phyloP scores from a whole-genome alignment of 2,888 invertebrate genomes.

The Pinctada fucata region DNA sequence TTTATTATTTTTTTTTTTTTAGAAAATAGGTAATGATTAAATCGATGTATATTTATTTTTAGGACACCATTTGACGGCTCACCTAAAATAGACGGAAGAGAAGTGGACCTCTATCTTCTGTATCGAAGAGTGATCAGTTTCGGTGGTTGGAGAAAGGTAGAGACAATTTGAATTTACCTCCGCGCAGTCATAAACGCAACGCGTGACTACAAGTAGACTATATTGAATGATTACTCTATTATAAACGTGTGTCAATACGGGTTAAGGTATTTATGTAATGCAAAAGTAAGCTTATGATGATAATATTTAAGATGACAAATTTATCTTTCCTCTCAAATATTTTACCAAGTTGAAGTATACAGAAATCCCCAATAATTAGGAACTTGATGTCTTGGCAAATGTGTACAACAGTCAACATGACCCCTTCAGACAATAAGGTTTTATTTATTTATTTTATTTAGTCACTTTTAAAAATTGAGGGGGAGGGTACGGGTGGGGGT shows the following conservation, averaged over 20 bases:
- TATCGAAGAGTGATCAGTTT: slow-evolving; percentile 93
- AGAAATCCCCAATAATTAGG: no score
- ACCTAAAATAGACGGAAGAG: slow-evolving; percentile 90
- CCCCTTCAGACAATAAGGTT: no score
- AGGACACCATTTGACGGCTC: slow-evolving; percentile 84
- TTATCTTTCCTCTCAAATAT: no score
- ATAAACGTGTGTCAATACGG: slow-evolving; percentile 13
- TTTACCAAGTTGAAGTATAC: no score
- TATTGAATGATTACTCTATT: slow-evolving; percentile 28
- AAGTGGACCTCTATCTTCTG: slow-evolving; percentile 93
- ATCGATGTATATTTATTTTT: slow-evolving; percentile 63
- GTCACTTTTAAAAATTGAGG: no score
- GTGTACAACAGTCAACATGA: no score
- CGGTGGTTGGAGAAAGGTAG: slow-evolving; percentile 96
- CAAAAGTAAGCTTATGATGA: neutral
- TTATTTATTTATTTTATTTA: no score
- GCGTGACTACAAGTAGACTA: slow-evolving; percentile 39
- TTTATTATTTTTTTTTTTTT: slow-evolving; percentile 3
- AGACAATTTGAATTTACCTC: slow-evolving; percentile 69
- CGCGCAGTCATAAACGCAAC: slow-evolving; percentile 46
- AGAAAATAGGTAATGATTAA: slow-evolving; percentile 13
- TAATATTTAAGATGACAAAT: no score
- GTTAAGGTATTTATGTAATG: slow-evolving; percentile 7
- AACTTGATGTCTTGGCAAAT: no score
- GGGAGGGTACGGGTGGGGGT: no score